These are phyloP conservation scores for Subanguina moxae DNA, from an alignment of 1,140 invertebrate species.

Conservation along the genomic window DNA sequence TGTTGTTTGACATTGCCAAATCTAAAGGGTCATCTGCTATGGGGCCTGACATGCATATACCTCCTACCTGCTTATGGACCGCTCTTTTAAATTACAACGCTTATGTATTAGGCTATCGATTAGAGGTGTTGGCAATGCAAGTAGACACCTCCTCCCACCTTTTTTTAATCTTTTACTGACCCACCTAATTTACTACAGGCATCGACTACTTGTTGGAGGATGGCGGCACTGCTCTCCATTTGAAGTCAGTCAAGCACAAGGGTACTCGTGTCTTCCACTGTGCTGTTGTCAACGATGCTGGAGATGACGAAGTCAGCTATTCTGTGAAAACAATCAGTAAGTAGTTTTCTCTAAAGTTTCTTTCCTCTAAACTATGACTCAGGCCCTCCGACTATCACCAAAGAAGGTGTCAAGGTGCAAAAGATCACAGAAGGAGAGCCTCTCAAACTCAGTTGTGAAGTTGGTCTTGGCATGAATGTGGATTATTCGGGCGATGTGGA, in stretches of 20 bases:
- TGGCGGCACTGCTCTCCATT: slow-evolving; percentile 30
- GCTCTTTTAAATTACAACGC: too few species aligned
- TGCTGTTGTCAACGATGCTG: slow-evolving; percentile 47
- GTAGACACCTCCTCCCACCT: too few species aligned
- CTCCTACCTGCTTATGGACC: too few species aligned
- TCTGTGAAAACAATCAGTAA: slow-evolving; percentile 28
- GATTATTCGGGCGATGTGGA: background rate
- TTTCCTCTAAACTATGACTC: slow-evolving; percentile 1
- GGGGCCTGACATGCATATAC: too few species aligned
- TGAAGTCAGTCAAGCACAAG: slow-evolving; percentile 34
- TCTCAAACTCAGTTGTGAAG: slow-evolving; percentile 41
- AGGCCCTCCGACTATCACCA: slow-evolving; percentile 38
- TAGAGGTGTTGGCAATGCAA: too few species aligned
- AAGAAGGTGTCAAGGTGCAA: slow-evolving; percentile 32
- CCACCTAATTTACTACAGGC: too few species aligned
- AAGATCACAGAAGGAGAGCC: slow-evolving; percentile 50
- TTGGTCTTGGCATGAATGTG: slow-evolving; percentile 23
- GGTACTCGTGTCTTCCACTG: slow-evolving; percentile 38
- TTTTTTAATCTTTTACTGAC: too few species aligned
- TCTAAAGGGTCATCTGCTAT: too few species aligned
- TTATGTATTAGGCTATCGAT: too few species aligned
- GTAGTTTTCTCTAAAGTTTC: background rate
- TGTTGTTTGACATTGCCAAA: too few species aligned
- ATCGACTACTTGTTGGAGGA: slow-evolving; percentile 3
- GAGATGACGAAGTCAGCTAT: slow-evolving; percentile 40